Evolutionary conservation across 2,888 invertebrate species (phyloP).

Genomic region (Drosophila kambysellisi): DNA sequence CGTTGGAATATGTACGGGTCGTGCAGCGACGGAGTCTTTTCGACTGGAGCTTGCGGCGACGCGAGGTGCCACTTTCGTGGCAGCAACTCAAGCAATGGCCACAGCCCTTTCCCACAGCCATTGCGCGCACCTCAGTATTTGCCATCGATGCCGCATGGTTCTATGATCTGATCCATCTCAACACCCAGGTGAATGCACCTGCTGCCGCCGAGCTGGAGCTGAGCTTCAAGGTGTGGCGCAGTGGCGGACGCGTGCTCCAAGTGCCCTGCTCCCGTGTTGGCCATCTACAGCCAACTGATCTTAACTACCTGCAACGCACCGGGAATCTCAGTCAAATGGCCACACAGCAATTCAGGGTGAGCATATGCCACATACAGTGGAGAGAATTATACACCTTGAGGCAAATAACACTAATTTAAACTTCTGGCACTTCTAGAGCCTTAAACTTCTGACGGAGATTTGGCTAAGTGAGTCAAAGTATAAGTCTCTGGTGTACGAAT

Average conservation of each 20-base stretch:
- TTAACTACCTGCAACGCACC: slow-evolving; percentile 95
- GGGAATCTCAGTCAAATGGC: slow-evolving; percentile 91
- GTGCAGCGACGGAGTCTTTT: slow-evolving; percentile 87
- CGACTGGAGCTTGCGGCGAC: slow-evolving; percentile 63
- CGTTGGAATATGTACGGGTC: slow-evolving; percentile 94
- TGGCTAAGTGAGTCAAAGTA: slow-evolving; percentile 97
- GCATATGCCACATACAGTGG: not conserved
- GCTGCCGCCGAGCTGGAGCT: slow-evolving; percentile 98
- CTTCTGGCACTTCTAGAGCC: slow-evolving; percentile 87
- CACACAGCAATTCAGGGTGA: slow-evolving; percentile 22
- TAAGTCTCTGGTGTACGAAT: slow-evolving; percentile 91
- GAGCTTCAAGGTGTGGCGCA: slow-evolving; percentile 98
- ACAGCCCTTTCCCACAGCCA: slow-evolving; percentile 89
- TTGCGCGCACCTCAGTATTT: slow-evolving; percentile 98
- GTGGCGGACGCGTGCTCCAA: slow-evolving; percentile 95
- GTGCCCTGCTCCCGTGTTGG: slow-evolving; percentile 97
- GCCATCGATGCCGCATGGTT: slow-evolving; percentile 95
- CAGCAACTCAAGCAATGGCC: slow-evolving; percentile 47
- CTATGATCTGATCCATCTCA: slow-evolving; percentile 97
- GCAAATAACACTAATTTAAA: not conserved
- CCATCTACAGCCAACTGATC: slow-evolving; percentile 94
- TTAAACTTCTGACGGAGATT: slow-evolving; percentile 95
- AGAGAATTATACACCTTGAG: too few relatives aligned
- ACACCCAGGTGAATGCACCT: slow-evolving; percentile 96
- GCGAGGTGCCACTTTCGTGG: slow-evolving; percentile 87